Conservation (phyloP, 1,140 invertebrate species). For the Danaus plexippus region DNA sequence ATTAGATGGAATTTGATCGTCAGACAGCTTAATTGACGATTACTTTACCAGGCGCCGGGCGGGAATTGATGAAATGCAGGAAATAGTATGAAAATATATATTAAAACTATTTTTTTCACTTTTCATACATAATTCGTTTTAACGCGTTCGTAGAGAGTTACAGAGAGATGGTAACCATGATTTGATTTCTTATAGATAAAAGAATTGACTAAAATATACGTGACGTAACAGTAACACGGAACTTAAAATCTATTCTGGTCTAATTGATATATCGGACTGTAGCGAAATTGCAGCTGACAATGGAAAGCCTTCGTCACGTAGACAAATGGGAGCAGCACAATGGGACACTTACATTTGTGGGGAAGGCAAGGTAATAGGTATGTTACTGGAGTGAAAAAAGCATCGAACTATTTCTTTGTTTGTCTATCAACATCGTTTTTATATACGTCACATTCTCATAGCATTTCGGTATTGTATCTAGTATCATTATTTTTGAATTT, state of each 20-base stretch:
- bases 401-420: background rate
- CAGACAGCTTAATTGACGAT: too few species aligned
- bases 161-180: background rate
- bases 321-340: conserved; percentile 24
- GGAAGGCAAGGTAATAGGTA: background rate
- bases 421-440: background rate
- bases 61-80: too few species aligned
- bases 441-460: background rate
- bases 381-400: too few species aligned
- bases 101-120: too few species aligned
- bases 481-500: too few species aligned
- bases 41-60: too few species aligned
- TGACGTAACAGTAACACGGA: too few species aligned
- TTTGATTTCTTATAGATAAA: background rate
- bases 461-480: conserved; percentile 2
- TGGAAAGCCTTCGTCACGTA: conserved; percentile 17
- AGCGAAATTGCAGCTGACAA: conserved; percentile 5
- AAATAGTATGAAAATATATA: too few species aligned
- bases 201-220: background rate
- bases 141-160: too few species aligned
- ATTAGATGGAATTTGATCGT: too few species aligned
- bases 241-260: too few species aligned
- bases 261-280: conserved; percentile 9
- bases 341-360: conserved; percentile 17
- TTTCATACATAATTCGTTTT: too few species aligned